Conservation (phyloP, 2,888 invertebrate genomes). For the Sphaerolaimus hirsutus region DNA sequence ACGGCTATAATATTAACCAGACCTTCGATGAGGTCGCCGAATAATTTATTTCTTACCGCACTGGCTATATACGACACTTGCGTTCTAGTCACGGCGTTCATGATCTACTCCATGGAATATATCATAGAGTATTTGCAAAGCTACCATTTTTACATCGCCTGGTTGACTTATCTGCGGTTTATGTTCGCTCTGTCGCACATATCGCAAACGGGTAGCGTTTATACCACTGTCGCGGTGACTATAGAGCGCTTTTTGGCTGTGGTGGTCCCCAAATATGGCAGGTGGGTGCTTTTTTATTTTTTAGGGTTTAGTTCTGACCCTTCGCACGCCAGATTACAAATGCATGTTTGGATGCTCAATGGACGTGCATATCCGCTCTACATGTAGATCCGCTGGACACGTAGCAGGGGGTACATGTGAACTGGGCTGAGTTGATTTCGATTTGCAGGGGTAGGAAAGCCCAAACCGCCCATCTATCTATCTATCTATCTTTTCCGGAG, state of each 20-base stretch:
- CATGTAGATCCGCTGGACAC: too few species aligned
- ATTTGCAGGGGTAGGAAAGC: too few species aligned
- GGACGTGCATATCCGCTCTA: too few species aligned
- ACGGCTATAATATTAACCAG: constrained; percentile 64
- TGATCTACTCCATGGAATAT: constrained; percentile 61
- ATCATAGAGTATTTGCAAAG: constrained; percentile 55
- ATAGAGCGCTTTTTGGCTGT: constrained; percentile 19
- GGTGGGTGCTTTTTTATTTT: too few species aligned
- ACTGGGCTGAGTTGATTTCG: too few species aligned
- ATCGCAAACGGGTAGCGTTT: constrained; percentile 19
- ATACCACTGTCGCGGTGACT: constrained; percentile 18
- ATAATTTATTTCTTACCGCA: constrained; percentile 74
- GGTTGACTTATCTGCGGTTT: constrained; percentile 16
- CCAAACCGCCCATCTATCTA: too few species aligned
- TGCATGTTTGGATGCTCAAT: too few species aligned
- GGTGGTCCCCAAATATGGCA: constrained; percentile 10
- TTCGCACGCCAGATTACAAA: too few species aligned
- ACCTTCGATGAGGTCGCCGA: constrained; percentile 68
- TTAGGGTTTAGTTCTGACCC: too few species aligned
- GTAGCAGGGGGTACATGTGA: too few species aligned
- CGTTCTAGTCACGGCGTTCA: constrained; percentile 52
- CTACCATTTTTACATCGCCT: constrained; percentile 36
- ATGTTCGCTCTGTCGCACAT: constrained; percentile 19
- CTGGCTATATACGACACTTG: constrained; percentile 76
- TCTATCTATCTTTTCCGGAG: too few species aligned